These are phyloP conservation scores for Caranx melampygus DNA, from an alignment of 2,113 vertebrate genomes.

Conservation along the genomic window DNA sequence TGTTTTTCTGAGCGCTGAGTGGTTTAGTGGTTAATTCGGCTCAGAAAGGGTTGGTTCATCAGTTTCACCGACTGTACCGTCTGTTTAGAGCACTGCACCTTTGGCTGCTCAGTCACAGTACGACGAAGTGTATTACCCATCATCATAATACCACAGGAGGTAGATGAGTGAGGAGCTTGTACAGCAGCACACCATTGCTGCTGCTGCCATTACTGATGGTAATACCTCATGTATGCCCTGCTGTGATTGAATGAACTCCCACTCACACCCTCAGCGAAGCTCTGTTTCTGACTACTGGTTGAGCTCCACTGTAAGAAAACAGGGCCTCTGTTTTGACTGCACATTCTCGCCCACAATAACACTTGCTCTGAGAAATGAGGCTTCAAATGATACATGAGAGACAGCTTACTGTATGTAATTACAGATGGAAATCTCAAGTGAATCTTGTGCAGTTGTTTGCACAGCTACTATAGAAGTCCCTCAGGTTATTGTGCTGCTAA, in stretches of 20 bases:
- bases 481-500: conserved; percentile 3
- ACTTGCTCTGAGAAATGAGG: conserved; percentile 56
- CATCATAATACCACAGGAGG: too few relatives aligned
- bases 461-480: neutral
- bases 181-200: too few relatives aligned
- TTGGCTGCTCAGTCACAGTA: too few relatives aligned
- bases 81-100: neutral
- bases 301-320: conserved; percentile 44
- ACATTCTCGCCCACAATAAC: conserved; percentile 58
- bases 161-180: too few relatives aligned
- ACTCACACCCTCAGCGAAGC: neutral
- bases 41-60: too few relatives aligned
- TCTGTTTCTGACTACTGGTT: neutral
- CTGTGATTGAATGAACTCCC: conserved; percentile 30
- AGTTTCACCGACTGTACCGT: neutral
- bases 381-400: conserved; percentile 24
- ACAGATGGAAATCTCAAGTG: conserved; percentile 25
- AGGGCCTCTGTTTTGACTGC: conserved; percentile 54
- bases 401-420: conserved; percentile 10
- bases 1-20: too few relatives aligned
- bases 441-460: conserved; percentile 29
- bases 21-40: too few relatives aligned
- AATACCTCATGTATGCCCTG: neutral
- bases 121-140: too few relatives aligned
- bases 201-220: neutral